These are phyloP conservation scores for Blomia tropicalis DNA, from an alignment of 2,888 invertebrate genomes.

Conservation along the genomic window DNA sequence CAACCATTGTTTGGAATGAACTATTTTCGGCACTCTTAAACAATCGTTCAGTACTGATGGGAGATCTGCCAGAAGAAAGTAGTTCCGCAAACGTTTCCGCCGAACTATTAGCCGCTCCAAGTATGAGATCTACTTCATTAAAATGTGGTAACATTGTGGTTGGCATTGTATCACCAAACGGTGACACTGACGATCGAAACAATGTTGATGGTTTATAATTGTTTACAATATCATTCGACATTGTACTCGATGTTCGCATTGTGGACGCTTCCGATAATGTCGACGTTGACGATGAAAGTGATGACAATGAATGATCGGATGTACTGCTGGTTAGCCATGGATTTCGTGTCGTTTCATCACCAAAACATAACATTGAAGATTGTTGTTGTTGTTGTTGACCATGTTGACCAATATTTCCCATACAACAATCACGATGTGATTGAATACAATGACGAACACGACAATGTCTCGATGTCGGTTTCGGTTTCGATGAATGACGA, in stretches of 20 bases:
- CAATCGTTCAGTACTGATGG: slow-evolving; percentile 3
- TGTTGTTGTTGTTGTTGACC: background rate
- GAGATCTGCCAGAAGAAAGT: background rate
- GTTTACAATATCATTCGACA: background rate
- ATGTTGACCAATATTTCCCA: background rate
- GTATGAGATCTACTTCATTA: background rate
- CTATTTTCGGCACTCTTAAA: slow-evolving; percentile 12
- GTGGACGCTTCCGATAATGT: slow-evolving; percentile 16
- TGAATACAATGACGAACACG: background rate
- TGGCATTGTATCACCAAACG: background rate
- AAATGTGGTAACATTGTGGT: background rate
- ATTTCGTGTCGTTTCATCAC: background rate
- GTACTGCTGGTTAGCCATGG: slow-evolving; percentile 18
- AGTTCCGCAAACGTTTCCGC: background rate
- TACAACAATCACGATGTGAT: background rate
- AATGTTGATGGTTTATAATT: background rate
- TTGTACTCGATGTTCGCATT: slow-evolving; percentile 14
- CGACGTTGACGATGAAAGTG: slow-evolving; percentile 17
- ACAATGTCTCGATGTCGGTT: background rate
- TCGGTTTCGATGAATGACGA: slow-evolving; percentile 1
- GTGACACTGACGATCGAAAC: slow-evolving; percentile 4
- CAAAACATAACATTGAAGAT: background rate
- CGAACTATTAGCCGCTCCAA: background rate
- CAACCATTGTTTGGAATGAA: background rate
- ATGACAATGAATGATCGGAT: slow-evolving; percentile 22